phyloP scores from a whole-genome alignment of 2,888 invertebrate genomes.

The Boloria selene region DNA sequence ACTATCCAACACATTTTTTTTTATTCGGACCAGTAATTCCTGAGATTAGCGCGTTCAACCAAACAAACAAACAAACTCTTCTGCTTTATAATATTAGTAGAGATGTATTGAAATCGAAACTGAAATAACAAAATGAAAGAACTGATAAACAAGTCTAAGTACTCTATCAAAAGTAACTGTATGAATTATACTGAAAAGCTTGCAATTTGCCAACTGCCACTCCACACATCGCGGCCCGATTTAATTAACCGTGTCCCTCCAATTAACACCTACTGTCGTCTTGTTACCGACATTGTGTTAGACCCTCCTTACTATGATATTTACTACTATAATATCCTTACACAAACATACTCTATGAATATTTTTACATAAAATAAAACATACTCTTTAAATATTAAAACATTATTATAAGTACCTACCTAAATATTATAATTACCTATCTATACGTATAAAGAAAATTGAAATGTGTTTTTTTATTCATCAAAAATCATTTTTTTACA shows the following conservation, averaged over 20 bases:
- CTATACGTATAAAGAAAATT: no score
- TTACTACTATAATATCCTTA: background rate
- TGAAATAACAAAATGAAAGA: constrained; percentile 5
- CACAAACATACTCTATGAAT: background rate
- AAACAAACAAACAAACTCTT: no score
- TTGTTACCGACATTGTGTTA: constrained; percentile 43
- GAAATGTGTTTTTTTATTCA: no score
- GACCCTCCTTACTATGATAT: constrained; percentile 23
- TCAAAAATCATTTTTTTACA: no score
- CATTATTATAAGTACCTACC: no score
- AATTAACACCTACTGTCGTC: constrained; percentile 61
- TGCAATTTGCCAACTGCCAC: constrained; percentile 40
- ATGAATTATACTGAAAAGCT: constrained; percentile 17
- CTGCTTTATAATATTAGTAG: no score
- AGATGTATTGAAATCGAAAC: background rate
- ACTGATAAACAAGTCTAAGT: background rate
- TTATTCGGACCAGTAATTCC: no score
- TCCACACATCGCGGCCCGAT: constrained; percentile 66
- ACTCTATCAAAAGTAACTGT: constrained; percentile 14
- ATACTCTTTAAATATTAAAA: no score
- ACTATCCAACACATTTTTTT: no score
- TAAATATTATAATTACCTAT: no score
- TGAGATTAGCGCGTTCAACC: no score
- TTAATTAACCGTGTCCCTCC: constrained; percentile 71
- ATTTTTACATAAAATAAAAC: no score